Conservation (phyloP, 1,140 invertebrate genomes). For the Bombus superbus region DNA sequence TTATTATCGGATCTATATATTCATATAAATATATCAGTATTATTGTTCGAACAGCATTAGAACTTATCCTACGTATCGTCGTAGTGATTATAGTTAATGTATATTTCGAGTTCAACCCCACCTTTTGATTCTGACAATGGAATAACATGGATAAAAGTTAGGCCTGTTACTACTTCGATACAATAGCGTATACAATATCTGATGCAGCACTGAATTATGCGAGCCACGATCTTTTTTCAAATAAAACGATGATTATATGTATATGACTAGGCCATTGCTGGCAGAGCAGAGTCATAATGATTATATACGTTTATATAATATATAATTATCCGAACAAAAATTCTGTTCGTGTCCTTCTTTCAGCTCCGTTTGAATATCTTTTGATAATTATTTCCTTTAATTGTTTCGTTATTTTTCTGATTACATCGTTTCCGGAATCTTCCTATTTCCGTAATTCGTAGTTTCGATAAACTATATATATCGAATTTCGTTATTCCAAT, state of each 20-base stretch:
- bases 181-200: conserved; percentile 55
- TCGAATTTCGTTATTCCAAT: not conserved
- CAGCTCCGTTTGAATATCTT: not conserved
- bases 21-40: conserved; percentile 79
- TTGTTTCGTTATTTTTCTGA: not conserved
- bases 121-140: conserved; percentile 48
- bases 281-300: conserved; percentile 27
- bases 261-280: no score
- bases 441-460: not conserved
- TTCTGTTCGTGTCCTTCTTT: no score
- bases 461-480: not conserved
- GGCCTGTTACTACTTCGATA: conserved; percentile 81
- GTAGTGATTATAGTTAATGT: conserved; percentile 59
- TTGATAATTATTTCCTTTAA: not conserved
- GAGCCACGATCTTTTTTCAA: conserved; percentile 37
- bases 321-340: not conserved
- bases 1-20: conserved; percentile 75
- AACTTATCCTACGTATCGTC: conserved; percentile 78
- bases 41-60: conserved; percentile 83
- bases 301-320: not conserved
- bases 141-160: conserved; percentile 75
- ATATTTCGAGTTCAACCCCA: conserved; percentile 51
- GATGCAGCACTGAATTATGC: conserved; percentile 17
- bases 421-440: not conserved
- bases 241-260: not conserved